These are phyloP conservation scores for Hydropsyche tenuis DNA, from an alignment of 1,140 invertebrate genomes.

Conservation along the genomic window DNA sequence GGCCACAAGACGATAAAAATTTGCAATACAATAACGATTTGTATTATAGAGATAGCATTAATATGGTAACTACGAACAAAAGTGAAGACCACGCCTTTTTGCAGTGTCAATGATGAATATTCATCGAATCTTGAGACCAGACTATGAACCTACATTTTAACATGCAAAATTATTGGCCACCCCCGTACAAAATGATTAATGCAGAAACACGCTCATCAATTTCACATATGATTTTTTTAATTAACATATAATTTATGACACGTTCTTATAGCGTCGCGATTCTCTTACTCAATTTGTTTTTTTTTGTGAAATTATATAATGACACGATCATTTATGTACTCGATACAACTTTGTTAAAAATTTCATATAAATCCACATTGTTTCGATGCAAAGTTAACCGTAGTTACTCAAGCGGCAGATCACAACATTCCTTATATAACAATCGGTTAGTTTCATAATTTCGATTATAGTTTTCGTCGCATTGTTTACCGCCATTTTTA, in stretches of 20 bases:
- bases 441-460: not conserved
- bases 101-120: not conserved
- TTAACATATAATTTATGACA: no score
- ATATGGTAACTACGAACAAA: slow-evolving; percentile 10
- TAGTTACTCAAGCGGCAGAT: not conserved
- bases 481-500: not conserved
- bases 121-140: not conserved
- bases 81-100: slow-evolving; percentile 13
- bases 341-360: no score
- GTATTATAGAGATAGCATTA: slow-evolving; percentile 6
- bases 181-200: no score
- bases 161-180: slow-evolving; percentile 7
- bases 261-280: no score
- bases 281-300: no score
- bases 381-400: slow-evolving; percentile 4
- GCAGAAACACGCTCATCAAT: no score
- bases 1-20: not conserved
- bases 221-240: no score
- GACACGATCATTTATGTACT: no score
- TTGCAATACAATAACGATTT: slow-evolving; percentile 8
- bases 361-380: no score
- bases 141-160: slow-evolving; percentile 8
- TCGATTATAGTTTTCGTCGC: slow-evolving; percentile 8
- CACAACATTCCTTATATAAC: not conserved
- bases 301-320: no score